Evolutionary conservation across 2,888 invertebrate species (phyloP).

Genomic region (Amiota communis): DNA sequence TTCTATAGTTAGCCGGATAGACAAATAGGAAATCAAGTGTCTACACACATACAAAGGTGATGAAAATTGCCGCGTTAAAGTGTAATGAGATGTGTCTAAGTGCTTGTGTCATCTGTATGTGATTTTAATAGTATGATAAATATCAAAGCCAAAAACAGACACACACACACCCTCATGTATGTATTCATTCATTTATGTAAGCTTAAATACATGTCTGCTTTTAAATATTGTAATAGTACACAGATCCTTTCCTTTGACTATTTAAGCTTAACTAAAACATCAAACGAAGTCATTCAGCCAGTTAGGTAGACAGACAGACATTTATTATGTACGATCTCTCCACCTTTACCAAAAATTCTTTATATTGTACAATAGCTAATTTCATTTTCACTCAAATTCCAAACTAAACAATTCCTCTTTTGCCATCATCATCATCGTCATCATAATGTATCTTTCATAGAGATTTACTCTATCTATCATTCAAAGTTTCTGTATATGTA

Average conservation of each 20-base stretch:
- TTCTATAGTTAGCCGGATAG: neutral
- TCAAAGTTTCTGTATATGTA: too few relatives aligned
- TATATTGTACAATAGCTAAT: too few relatives aligned
- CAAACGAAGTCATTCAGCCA: neutral
- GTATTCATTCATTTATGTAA: too few relatives aligned
- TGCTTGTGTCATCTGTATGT: too few relatives aligned
- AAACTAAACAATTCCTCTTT: constrained; percentile 3
- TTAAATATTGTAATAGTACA: neutral
- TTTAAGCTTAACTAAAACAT: neutral
- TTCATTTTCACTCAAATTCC: neutral
- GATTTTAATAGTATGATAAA: too few relatives aligned
- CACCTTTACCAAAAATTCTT: neutral
- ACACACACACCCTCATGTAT: too few relatives aligned
- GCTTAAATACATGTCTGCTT: too few relatives aligned
- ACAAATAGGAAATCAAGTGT: constrained; percentile 1
- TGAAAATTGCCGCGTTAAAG: constrained; percentile 1
- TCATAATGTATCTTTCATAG: neutral
- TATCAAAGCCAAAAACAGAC: too few relatives aligned
- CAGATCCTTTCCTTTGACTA: neutral
- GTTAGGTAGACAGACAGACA: neutral
- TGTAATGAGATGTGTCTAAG: constrained; percentile 5
- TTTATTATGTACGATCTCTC: neutral
- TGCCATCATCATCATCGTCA: neutral
- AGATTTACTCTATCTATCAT: too few relatives aligned
- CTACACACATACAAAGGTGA: neutral